Conservation (phyloP, 2,888 invertebrate genomes). For the Drosophila tanythrix region DNA sequence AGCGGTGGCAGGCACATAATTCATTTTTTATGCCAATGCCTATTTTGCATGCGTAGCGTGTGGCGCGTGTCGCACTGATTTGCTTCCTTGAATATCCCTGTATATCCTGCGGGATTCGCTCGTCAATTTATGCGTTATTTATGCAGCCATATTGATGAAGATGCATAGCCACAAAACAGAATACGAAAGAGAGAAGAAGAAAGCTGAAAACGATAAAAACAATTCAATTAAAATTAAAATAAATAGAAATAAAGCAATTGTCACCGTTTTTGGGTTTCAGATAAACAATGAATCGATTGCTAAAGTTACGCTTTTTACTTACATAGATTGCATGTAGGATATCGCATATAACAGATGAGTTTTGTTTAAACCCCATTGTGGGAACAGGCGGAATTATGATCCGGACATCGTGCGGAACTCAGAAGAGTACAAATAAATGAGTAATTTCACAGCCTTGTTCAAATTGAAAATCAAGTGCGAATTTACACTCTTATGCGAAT, state of each 20-base stretch:
- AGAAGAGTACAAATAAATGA: not conserved
- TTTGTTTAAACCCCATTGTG: not conserved
- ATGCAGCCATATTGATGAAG: constrained; percentile 68
- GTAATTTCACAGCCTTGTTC: not conserved
- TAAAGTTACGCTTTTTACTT: not conserved
- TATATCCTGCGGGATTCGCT: constrained; percentile 43
- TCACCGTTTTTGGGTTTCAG: constrained; percentile 4
- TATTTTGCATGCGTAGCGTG: constrained; percentile 59
- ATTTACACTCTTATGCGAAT: not conserved
- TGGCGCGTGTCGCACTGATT: constrained; percentile 63
- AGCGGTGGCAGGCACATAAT: constrained; percentile 49
- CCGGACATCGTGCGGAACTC: not conserved
- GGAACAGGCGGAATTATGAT: not conserved
- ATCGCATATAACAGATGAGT: not conserved
- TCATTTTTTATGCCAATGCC: constrained; percentile 68
- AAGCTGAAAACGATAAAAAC: constrained; percentile 49
- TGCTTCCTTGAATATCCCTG: constrained; percentile 29
- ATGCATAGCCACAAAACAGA: constrained; percentile 11
- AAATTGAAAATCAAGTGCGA: not conserved
- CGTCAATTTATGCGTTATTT: constrained; percentile 73
- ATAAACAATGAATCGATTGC: not conserved
- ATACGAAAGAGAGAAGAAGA: not conserved
- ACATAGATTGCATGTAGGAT: no score
- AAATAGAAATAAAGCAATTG: constrained; percentile 24
- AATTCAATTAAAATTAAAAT: constrained; percentile 78